A percentile compares a stretch with the other conserved stretches of the same genome.
Evolutionary conservation across 37 sponge, comb jelly and placozoan species (phyloP).

Genomic region (Sycon ciliatum): DNA sequence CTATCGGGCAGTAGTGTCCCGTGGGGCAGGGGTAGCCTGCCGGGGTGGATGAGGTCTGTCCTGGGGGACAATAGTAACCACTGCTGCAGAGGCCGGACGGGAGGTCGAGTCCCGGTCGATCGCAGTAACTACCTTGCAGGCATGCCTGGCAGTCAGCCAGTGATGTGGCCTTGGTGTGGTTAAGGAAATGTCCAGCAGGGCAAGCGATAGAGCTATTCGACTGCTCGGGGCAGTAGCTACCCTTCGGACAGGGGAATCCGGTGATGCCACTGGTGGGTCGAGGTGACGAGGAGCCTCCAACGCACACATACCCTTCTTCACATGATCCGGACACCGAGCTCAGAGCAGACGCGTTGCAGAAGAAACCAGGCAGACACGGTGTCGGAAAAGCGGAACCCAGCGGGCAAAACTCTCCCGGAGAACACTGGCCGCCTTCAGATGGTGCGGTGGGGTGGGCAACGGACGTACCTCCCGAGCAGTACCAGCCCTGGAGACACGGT

Average conservation of each 20-base stretch:
- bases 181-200: background rate
- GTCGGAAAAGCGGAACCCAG: background rate
- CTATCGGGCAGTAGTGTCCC: background rate
- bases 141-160: background rate
- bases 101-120: constrained; percentile 1
- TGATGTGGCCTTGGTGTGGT: background rate
- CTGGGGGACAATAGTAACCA: constrained; percentile 35
- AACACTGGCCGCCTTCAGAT: constrained; percentile 5
- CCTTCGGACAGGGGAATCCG: constrained; percentile 19
- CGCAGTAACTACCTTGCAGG: background rate
- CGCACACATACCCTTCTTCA: constrained; percentile 12
- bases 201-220: background rate
- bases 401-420: background rate
- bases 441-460: background rate
- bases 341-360: background rate
- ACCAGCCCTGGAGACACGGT: constrained; percentile 25
- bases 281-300: background rate
- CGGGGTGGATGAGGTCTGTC: constrained; percentile 2
- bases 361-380: constrained; percentile 10
- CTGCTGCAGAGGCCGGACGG: constrained; percentile 20
- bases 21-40: background rate
- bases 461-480: constrained; percentile 16
- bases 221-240: constrained; percentile 19
- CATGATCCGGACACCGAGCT: constrained; percentile 15
- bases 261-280: background rate